phyloP scores from a whole-genome alignment of 2,113 vertebrate species.

The Ranitomeya imitator region DNA sequence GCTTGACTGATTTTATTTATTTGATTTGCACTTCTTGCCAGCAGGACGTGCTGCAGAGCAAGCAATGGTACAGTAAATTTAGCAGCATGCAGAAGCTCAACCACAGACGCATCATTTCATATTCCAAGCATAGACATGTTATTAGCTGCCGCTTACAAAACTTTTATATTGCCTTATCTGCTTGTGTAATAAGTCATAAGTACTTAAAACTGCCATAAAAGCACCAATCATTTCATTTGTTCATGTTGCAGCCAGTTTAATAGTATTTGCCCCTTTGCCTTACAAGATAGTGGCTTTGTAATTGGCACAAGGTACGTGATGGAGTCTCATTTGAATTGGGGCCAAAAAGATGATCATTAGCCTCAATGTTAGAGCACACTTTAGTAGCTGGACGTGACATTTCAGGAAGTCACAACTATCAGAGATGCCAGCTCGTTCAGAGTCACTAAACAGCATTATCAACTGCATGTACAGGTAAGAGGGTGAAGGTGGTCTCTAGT shows the following conservation, averaged over 20 bases:
- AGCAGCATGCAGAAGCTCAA: slow-evolving; percentile 17
- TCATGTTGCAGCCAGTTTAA: not conserved
- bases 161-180: slow-evolving; percentile 6
- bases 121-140: slow-evolving; percentile 11
- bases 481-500: too few relatives aligned
- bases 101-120: slow-evolving; percentile 36
- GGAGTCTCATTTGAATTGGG: too few relatives aligned
- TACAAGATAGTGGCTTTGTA: not conserved
- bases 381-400: not conserved
- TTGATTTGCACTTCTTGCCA: slow-evolving; percentile 51
- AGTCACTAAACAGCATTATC: too few relatives aligned
- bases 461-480: too few relatives aligned
- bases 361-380: too few relatives aligned
- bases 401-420: not conserved
- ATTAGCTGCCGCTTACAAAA: slow-evolving; percentile 27
- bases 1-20: slow-evolving; percentile 46
- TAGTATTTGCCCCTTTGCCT: not conserved
- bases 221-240: not conserved
- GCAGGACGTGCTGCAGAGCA: slow-evolving; percentile 38
- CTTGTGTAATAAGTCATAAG: slow-evolving; percentile 12
- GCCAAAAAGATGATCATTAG: too few relatives aligned
- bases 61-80: slow-evolving; percentile 42
- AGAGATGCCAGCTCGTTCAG: too few relatives aligned
- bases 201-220: slow-evolving; percentile 4
- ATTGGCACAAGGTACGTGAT: too few relatives aligned